phyloP scores from a whole-genome alignment of 2,888 invertebrate species.

The Crossocerus cetratus region DNA sequence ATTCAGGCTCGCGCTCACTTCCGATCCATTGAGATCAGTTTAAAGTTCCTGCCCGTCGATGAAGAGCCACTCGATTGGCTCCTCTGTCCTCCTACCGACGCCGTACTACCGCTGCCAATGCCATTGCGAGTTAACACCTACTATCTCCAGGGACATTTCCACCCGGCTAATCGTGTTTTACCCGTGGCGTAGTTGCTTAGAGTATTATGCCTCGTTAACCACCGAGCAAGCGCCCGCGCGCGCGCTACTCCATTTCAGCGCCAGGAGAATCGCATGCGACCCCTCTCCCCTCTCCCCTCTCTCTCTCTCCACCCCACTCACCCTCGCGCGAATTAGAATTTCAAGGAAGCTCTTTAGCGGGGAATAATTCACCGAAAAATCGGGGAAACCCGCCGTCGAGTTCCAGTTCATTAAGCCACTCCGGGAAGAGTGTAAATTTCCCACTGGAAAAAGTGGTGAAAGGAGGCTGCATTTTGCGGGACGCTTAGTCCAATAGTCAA shows the following conservation, averaged over 20 bases:
- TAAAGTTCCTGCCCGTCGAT: constrained; percentile 40
- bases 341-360: too few species aligned
- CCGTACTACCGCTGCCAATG: not conserved
- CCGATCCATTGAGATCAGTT: constrained; percentile 52
- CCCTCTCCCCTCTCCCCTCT: not conserved
- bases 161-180: constrained; percentile 8
- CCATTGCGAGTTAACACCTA: not conserved
- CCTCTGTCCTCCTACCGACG: not conserved
- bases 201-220: too few species aligned
- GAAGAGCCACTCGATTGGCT: constrained; percentile 23
- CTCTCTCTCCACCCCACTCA: not conserved
- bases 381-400: too few species aligned
- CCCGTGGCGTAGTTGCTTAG: not conserved
- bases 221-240: too few species aligned
- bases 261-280: not conserved
- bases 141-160: not conserved
- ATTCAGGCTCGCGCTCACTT: constrained; percentile 50
- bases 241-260: too few species aligned
- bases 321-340: too few species aligned
- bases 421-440: too few species aligned
- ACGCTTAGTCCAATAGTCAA: too few species aligned
- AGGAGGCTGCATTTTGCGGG: too few species aligned
- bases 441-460: too few species aligned
- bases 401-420: too few species aligned
- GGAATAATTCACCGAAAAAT: too few species aligned